Percentiles rank a stretch among this genome's conserved stretches.
Conservation (phyloP, 2,797 vertebrate genomes). For the Pempheris klunzingeri region DNA sequence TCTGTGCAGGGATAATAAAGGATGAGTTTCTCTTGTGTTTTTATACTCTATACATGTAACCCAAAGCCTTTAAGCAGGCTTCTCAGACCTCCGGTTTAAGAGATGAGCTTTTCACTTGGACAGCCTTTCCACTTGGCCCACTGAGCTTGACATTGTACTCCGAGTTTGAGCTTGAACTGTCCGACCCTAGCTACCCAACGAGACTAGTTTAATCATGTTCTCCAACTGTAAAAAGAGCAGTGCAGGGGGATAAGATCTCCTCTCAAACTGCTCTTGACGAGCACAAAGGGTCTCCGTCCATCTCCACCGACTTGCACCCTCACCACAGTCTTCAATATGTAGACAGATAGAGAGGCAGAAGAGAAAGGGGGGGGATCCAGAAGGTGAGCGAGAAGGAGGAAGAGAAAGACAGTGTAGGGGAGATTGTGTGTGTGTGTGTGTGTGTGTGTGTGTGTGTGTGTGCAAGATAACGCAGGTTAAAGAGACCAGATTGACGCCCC, state of each 20-base stretch:
- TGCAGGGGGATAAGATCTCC: slow-evolving; percentile 52
- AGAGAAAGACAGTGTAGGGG: slow-evolving; percentile 7
- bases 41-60: slow-evolving; percentile 2
- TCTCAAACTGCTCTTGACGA: slow-evolving; percentile 57
- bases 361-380: neutral
- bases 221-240: slow-evolving; percentile 35
- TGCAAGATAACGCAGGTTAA: slow-evolving; percentile 40
- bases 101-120: slow-evolving; percentile 34
- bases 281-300: slow-evolving; percentile 53
- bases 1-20: neutral
- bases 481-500: slow-evolving; percentile 25
- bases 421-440: neutral
- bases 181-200: slow-evolving; percentile 10
- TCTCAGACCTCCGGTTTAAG: slow-evolving; percentile 16
- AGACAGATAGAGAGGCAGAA: slow-evolving; percentile 3
- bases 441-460: slow-evolving; percentile 1
- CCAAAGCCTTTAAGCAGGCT: slow-evolving; percentile 23
- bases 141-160: slow-evolving; percentile 41
- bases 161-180: slow-evolving; percentile 39
- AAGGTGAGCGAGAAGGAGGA: slow-evolving; percentile 32
- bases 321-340: slow-evolving; percentile 18
- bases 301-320: slow-evolving; percentile 32
- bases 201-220: slow-evolving; percentile 36
- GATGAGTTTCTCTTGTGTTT: slow-evolving; percentile 12
- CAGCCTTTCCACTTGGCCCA: slow-evolving; percentile 16